Base-by-base conservation (phyloP, 2,113 vertebrate species). In the Macrotus californicus region DNA sequence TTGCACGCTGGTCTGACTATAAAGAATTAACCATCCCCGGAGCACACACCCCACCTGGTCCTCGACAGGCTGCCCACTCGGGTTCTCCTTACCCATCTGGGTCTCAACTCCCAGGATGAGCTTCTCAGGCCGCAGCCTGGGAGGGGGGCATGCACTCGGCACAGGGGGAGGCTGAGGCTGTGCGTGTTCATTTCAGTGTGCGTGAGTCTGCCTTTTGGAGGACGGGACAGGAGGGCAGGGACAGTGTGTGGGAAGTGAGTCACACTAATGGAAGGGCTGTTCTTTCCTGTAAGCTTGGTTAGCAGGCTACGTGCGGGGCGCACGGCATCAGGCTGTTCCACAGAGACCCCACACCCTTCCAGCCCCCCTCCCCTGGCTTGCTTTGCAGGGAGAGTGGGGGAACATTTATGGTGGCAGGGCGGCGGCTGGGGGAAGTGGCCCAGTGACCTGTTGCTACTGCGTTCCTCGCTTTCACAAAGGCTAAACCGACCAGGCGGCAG, bases 61-160 rank as follows among this genome's bases (percentile, higher is more conserved):
- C 29, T 92, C 72, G 56, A 5, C 9, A 82, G 43, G 36, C 18
- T 59, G n/a, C n/a, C 29, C 24, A 39, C 18, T 85, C 29, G 64
- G 1, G 5, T 50, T n/a, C 16, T 39, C 29, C 5, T 0, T 41
- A 15, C 24, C 26, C 11, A 1, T 91, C 64, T 46, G 24, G 22
- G 1, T 93, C 64, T 39, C 16, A 26, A 9, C 10, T 69, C 34
- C 84, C 18, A 29, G 91, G 64, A 54, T 22, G 46, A 67, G 29
- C 1, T 54, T 36, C 39, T 29, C 29, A 43, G 8, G 26, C 31
- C 39, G 48, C 15, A 31, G 3, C 15, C 29, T 4, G 7, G 48
- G 22, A 73, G 39, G 34, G 10, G 16, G 10, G 1, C 0, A 0
- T 22, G 26, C 34, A 16, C 46, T 12, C 1, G 22, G 31, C 31